Base-by-base conservation (phyloP, 2,888 invertebrate species). In the Dicycla oo region DNA sequence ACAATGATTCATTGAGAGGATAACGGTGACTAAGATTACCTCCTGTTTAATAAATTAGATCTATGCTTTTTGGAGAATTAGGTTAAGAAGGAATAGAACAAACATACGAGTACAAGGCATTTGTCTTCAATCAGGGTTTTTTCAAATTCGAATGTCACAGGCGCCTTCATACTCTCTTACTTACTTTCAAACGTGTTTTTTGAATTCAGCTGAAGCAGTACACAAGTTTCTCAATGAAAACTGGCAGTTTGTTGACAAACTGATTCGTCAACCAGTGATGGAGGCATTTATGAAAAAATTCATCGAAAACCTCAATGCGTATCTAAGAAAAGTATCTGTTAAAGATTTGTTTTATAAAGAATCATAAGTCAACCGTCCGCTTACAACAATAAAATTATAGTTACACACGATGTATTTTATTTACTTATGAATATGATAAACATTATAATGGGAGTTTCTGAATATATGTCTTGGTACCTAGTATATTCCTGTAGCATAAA, bases 191-290 rank as follows among this genome's bases (percentile, higher is more conserved):
- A 13, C 20, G 1, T 53, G 1, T 57, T 23, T 53, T 45, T 30
- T 38, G 40, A n/a, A 71, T 62, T 38, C 60, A 69, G 83, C 84
- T 68, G 56, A 62, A 10, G 63, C 60, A n/a, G 30, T 5, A 8
- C 63, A 53, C n/a, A 75, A 65, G 34, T 68, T 65, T 26, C 51
- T 40, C 0, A 78, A 78, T 38, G 60, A 78, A 20, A 83, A 83
- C 3, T 84, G 82, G 84, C 73, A 69, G 8, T 38, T 20, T 30
- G 53, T 69, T 13, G 81, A 71, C 23, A 53, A 70, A 30, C 26
- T 74, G 34, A 3, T 34, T 40, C 51, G 65, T 18, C 40, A 72
- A 18, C 75, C 49, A 15, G 30, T 8, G 0, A 45, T 72, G 53
- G 56, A 67, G 0, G 45, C 10, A 7, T 65, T 80, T 10, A 69